phyloP scores from a whole-genome alignment of 2,113 vertebrate genomes.

The Chaetodon auriga region DNA sequence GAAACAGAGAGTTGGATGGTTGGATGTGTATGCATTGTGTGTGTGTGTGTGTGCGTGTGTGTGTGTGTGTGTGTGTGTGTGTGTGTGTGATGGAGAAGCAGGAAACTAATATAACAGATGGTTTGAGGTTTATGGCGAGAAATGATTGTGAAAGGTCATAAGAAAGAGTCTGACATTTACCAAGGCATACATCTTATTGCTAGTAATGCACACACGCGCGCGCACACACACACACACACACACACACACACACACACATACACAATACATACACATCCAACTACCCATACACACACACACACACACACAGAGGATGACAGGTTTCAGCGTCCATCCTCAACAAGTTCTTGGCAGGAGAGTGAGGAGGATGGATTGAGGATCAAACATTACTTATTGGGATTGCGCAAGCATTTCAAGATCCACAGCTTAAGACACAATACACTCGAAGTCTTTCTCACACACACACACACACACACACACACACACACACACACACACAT shows the following conservation, averaged over 20 bases:
- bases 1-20: too few species aligned
- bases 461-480: slow-evolving; percentile 14
- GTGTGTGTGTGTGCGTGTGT: background rate
- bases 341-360: slow-evolving; percentile 12
- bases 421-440: slow-evolving; percentile 24
- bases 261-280: background rate
- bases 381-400: slow-evolving; percentile 46
- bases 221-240: slow-evolving; percentile 11
- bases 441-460: background rate
- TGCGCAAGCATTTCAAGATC: slow-evolving; percentile 30
- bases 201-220: background rate
- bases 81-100: slow-evolving; percentile 28
- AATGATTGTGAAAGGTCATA: slow-evolving; percentile 73
- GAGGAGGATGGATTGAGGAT: background rate
- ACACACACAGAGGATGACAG: background rate
- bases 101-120: slow-evolving; percentile 68
- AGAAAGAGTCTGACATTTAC: slow-evolving; percentile 71
- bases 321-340: background rate
- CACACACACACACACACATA: slow-evolving; percentile 1
- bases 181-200: slow-evolving; percentile 46
- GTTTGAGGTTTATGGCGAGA: slow-evolving; percentile 52
- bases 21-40: too few species aligned
- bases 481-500: slow-evolving; percentile 23
- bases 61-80: background rate
- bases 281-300: background rate